Evolutionary conservation across 1,140 invertebrate species (phyloP).

Genomic region (Gryllus bimaculatus): DNA sequence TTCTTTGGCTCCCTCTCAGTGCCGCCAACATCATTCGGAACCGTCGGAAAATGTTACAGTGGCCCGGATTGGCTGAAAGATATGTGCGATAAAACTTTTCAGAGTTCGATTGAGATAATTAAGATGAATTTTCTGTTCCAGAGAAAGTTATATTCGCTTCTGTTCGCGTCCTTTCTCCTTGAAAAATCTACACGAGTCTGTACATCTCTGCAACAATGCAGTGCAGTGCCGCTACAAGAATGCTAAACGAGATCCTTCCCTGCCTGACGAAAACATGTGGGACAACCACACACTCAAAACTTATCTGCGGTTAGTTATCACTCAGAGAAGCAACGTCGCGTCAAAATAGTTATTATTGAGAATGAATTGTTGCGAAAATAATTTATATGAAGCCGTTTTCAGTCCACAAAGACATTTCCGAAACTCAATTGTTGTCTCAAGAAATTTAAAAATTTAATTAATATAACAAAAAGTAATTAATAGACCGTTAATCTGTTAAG

Average conservation of each 20-base stretch:
- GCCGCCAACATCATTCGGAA: neutral
- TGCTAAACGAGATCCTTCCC: conserved; percentile 57
- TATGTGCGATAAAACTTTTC: conserved; percentile 3
- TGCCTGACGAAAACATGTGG: conserved; percentile 81
- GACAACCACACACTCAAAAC: conserved; percentile 64
- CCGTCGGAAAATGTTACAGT: no score
- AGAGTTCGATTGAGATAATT: neutral
- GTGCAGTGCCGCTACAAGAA: conserved; percentile 88
- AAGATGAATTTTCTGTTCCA: conserved; percentile 28
- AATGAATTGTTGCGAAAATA: no score
- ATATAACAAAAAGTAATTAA: no score
- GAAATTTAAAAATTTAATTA: no score
- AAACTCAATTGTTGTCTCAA: no score
- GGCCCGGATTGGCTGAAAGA: neutral
- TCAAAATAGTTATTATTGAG: no score
- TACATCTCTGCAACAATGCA: conserved; percentile 89
- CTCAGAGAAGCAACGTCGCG: neutral
- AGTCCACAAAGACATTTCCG: no score
- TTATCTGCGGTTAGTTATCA: conserved; percentile 43
- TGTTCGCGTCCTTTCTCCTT: conserved; percentile 84
- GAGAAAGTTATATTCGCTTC: conserved; percentile 84
- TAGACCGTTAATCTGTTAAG: no score
- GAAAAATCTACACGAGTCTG: conserved; percentile 83
- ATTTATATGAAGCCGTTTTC: no score
- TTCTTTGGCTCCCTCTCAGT: neutral